Percentiles rank a stretch among this genome's conserved stretches.
Evolutionary conservation across 2,888 invertebrate genomes (phyloP).

Genomic region (Lithophane leautieri): DNA sequence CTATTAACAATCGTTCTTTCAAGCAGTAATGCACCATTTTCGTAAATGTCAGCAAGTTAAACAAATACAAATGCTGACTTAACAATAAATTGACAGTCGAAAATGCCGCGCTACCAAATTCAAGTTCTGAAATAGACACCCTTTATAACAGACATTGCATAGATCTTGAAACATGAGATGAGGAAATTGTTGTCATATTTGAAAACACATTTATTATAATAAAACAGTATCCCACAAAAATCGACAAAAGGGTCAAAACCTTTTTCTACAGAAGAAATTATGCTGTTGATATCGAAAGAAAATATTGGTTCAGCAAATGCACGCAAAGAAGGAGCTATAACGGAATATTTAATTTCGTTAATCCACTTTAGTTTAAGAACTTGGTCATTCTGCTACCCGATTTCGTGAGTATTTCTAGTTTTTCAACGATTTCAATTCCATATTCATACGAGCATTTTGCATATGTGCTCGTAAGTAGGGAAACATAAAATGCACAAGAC

Average conservation of each 20-base stretch:
- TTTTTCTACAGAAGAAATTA: neutral
- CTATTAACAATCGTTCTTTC: too few species aligned
- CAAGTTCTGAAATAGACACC: too few species aligned
- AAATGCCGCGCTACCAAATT: neutral
- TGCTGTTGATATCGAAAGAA: slow-evolving; percentile 18
- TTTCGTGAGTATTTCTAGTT: neutral
- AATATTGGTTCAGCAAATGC: slow-evolving; percentile 35
- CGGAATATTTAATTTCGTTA: slow-evolving; percentile 22
- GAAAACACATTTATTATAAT: neutral
- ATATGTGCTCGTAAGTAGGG: neutral
- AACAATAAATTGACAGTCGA: neutral
- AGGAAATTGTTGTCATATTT: neutral
- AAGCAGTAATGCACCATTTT: neutral
- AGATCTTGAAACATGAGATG: neutral
- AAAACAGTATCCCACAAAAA: neutral
- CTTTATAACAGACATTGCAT: too few species aligned
- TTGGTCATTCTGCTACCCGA: neutral
- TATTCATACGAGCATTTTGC: neutral
- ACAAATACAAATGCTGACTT: too few species aligned
- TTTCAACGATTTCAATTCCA: neutral
- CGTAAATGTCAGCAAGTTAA: neutral
- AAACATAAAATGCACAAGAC: neutral
- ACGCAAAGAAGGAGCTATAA: slow-evolving; percentile 20
- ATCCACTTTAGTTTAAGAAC: slow-evolving; percentile 26
- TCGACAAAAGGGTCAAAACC: neutral